Evolutionary conservation across 2,113 vertebrate genomes (phyloP), one percentile per base, ranked within the genome.

Genomic region (Serilophus lunatus): DNA sequence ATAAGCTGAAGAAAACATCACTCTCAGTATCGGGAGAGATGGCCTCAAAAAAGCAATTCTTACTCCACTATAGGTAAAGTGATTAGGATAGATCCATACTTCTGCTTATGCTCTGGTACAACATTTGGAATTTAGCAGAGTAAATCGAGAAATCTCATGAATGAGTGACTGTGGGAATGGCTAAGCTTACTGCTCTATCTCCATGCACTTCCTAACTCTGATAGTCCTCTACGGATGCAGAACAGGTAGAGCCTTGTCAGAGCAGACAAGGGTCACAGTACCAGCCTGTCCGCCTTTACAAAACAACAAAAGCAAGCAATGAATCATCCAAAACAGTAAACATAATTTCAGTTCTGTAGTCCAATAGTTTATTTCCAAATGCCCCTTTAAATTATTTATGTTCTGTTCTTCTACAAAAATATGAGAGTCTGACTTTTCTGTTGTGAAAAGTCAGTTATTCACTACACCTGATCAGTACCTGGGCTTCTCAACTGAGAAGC

Each of bases 351-450:
- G 72, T 88, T 95, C 69, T 69, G 50, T 54, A 28, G 44, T 88
- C 59, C 89, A 94, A 83, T 2, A 75, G 80, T 90, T 93, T 95
- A 91, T 96, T 97, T 88, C 65, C 63, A 91, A 89, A 93, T 76
- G 69, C 56, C 79, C 69, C 61, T 76, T 94, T 40, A 65, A 87
- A 95, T 91, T 83, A 72, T 65, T 77, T 86, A 47, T 28, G 54
- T 85, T 42, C 38, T 66, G 29, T 76, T 85, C 17, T 89, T 89
- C 92, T 89, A 95, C 90, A 95, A 91, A 91, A 92, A 82, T 78
- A 86, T 0, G 61, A 74, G 23, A 78, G 35, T 54, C 61, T 80
- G 74, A 87, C 51, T 90, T 23, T 60, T 66, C 54, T 77, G 29
- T 54, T 44, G 64, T 35, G 79, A 93, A 79, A 91, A 92, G 86